Evolutionary conservation across 2,797 vertebrate species (phyloP), one percentile per base, ranked within the genome.

Genomic region (Pipistrellus nathusii): DNA sequence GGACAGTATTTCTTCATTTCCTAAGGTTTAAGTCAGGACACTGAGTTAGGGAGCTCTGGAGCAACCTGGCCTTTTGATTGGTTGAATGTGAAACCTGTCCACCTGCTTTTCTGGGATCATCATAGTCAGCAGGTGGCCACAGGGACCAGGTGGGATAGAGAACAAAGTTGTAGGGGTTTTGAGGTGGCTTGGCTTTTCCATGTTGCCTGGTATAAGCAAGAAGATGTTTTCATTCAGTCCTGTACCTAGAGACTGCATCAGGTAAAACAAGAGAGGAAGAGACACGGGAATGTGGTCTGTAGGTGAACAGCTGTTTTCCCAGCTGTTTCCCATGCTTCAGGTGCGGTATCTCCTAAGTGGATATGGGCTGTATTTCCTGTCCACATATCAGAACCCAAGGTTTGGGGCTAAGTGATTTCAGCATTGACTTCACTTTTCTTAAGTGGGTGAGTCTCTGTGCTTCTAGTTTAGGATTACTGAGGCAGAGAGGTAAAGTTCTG

Each of bases 101-200:
- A 91, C 89, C 87, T 96, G 87, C 81, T 92, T 95, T 91, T 86
- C 66, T 93, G 72, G 41, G 73, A 46, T 78, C 41, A 69, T 90
- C 75, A 82, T 76, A 86, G n/a, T 86, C 78, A 96, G 38, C 96
- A 96, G 96, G 95, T 96, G 94, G 75, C 71, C 83, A 69, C 51
- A 72, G 84, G 72, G 88, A 95, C 73, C 94, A 96, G 92, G 92
- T 96, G 90, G 92, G 53, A 27, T 84, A 72, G 92, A 93, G 69
- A 88, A 59, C 55, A 53, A 81, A 38, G 62, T 75, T 84, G 27
- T 23, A 82, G 44, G 12, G 53, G 27, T 51, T 68, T 32, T 55
- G 18, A 92, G 77, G 85, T 59, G 88, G 75, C 73, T 92, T 55
- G 51, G 20, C 80, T 88, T 95, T 91, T 94, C 91, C 25, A 35